Evolutionary conservation across 2,888 invertebrate species (phyloP).

Genomic region (Euplagia quadripunctaria): DNA sequence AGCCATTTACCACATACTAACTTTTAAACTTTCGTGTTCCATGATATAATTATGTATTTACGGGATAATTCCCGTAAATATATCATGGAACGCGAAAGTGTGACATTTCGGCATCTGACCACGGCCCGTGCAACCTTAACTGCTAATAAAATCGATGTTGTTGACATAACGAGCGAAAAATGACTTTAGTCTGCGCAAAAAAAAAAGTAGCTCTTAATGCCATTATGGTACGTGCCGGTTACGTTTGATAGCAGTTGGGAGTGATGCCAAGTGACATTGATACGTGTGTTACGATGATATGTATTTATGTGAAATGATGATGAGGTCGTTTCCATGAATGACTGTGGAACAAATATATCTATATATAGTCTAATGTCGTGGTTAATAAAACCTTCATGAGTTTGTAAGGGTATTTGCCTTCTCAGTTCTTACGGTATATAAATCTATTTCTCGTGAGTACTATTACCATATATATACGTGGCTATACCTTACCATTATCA

Average conservation of each 20-base stretch:
- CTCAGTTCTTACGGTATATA: background rate
- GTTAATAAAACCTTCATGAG: background rate
- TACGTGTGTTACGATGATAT: background rate
- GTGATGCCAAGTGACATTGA: conserved; percentile 41
- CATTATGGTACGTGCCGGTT: conserved; percentile 18
- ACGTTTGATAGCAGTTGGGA: conserved; percentile 30
- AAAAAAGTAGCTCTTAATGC: conserved; percentile 24
- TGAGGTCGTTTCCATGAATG: too few species aligned
- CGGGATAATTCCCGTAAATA: too few species aligned
- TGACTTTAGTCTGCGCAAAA: conserved; percentile 12
- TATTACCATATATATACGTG: background rate
- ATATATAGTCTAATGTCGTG: background rate
- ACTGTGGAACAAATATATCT: background rate
- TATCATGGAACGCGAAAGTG: too few species aligned
- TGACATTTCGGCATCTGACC: too few species aligned
- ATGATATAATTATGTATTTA: too few species aligned
- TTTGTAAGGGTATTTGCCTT: background rate
- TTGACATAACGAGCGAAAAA: conserved; percentile 35
- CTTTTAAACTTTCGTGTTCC: too few species aligned
- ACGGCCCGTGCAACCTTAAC: too few species aligned
- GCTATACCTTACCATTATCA: background rate
- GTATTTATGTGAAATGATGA: background rate
- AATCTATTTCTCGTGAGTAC: background rate
- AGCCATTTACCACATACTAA: background rate
- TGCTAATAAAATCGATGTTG: conserved; percentile 31